A percentile compares a stretch with the other conserved stretches of the same genome.
Evolutionary conservation across 2,113 vertebrate species (phyloP).

Genomic region (Ursus arctos): DNA sequence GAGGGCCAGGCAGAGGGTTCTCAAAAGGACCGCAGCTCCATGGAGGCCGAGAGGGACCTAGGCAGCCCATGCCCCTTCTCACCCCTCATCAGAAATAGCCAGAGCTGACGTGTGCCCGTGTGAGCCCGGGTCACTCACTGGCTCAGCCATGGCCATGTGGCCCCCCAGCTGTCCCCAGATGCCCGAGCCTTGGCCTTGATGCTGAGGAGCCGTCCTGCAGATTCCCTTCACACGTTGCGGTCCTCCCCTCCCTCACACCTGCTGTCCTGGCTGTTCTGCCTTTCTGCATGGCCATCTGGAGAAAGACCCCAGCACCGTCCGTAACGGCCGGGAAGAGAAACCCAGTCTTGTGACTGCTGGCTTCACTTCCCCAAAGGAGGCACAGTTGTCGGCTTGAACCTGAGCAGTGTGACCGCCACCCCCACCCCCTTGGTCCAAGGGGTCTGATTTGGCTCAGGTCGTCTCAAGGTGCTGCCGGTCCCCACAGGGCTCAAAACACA

Average conservation of each 20-base stretch:
- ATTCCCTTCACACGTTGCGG: fast-evolving
- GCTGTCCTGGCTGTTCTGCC: neutral
- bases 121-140: neutral
- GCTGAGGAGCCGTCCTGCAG: neutral
- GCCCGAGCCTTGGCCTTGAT: neutral
- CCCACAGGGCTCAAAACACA: neutral
- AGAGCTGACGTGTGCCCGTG: neutral
- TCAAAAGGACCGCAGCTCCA: neutral
- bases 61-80: neutral
- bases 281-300: neutral
- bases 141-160: fast-evolving
- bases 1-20: neutral
- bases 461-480: neutral
- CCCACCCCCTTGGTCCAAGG: neutral
- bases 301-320: neutral
- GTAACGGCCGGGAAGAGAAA: neutral
- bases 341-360: neutral
- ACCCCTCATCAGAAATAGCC: fast-evolving
- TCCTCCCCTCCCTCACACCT: neutral
- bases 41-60: neutral
- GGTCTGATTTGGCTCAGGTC: neutral
- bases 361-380: neutral
- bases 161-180: neutral
- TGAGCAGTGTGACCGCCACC: fast-evolving
- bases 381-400: neutral